These are phyloP conservation scores for Opisthograptis luteolata DNA, from an alignment of 2,888 invertebrate genomes.

Conservation along the genomic window DNA sequence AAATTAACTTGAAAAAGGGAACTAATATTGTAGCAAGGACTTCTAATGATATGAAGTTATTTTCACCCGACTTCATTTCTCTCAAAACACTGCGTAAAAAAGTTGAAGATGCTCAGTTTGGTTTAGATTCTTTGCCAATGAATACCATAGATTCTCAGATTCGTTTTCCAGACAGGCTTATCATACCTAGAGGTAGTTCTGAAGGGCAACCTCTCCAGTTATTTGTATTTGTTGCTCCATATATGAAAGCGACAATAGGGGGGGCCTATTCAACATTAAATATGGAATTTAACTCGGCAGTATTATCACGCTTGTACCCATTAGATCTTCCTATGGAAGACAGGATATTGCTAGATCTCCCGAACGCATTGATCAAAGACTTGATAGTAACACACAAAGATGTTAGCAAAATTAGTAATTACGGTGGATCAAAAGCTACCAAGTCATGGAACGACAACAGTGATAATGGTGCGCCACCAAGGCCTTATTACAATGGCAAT, in stretches of 20 bases:
- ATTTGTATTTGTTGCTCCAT: constrained; percentile 86
- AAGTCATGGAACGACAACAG: constrained; percentile 48
- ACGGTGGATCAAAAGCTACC: constrained; percentile 41
- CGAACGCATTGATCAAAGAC: constrained; percentile 69
- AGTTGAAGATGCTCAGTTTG: constrained; percentile 83
- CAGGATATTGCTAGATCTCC: constrained; percentile 61
- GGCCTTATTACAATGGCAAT: constrained; percentile 35
- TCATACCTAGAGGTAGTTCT: constrained; percentile 88
- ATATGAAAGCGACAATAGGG: constrained; percentile 55
- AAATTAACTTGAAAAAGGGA: constrained; percentile 85
- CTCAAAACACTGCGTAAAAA: constrained; percentile 84
- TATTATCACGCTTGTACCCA: constrained; percentile 87
- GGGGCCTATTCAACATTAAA: constrained; percentile 65
- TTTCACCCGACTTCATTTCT: constrained; percentile 85
- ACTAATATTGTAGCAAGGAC: constrained; percentile 86
- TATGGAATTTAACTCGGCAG: constrained; percentile 66
- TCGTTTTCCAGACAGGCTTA: constrained; percentile 87
- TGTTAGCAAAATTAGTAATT: constrained; percentile 42
- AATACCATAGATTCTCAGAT: constrained; percentile 81
- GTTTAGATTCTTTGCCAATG: constrained; percentile 75
- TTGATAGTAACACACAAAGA: constrained; percentile 63
- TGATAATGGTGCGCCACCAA: constrained; percentile 41
- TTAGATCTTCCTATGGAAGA: constrained; percentile 87
- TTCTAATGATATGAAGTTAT: constrained; percentile 84
- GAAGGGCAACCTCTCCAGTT: constrained; percentile 87